phyloP scores from a whole-genome alignment of 2,797 vertebrate genomes.

The Ataeniobius toweri region DNA sequence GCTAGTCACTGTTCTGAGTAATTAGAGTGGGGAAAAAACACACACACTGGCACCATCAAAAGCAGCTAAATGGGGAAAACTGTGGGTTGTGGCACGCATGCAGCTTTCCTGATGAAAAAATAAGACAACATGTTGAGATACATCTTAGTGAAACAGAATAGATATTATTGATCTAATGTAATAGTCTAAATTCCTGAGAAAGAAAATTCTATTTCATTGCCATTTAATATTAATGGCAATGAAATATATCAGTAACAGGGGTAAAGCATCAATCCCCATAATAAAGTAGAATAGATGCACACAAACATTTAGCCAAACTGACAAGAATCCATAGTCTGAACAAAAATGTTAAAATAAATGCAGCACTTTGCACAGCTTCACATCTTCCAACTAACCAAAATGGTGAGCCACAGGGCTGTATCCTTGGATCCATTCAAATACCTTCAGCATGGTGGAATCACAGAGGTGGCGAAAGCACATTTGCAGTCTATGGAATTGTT shows the following conservation, averaged over 20 bases:
- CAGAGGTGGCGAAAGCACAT: not conserved
- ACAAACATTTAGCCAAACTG: not conserved
- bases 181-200: not conserved
- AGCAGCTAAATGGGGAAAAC: slow-evolving; percentile 1
- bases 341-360: not conserved
- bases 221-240: not conserved
- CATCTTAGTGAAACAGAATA: not conserved
- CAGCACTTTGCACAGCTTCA: not conserved
- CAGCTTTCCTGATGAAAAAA: slow-evolving; percentile 3
- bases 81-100: not conserved
- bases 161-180: not conserved
- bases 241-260: not conserved
- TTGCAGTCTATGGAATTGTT: not conserved
- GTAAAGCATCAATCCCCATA: not conserved
- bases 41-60: not conserved
- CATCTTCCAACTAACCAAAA: not conserved
- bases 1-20: slow-evolving; percentile 5
- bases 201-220: too few relatives aligned
- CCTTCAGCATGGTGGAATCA: not conserved
- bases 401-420: not conserved
- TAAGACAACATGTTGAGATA: not conserved
- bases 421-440: not conserved
- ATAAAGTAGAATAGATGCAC: not conserved
- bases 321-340: not conserved
- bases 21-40: slow-evolving; percentile 22